Evolutionary conservation across 1,140 invertebrate genomes (phyloP), one percentile per base, ranked within the genome.

Genomic region (Hylaeus anthracinus): DNA sequence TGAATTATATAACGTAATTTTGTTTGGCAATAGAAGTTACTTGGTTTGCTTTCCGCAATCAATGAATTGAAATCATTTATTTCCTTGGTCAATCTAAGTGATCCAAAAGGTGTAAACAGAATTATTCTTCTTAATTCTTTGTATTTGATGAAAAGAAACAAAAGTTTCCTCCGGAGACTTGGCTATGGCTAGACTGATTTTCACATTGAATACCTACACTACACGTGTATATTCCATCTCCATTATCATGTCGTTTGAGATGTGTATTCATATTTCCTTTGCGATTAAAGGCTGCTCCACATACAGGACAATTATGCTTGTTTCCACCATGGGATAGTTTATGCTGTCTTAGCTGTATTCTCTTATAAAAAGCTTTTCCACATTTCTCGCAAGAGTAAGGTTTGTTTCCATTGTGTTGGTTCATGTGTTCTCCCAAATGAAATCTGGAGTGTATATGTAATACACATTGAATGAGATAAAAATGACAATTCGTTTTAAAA

Each of bases 341-440:
- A 70, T 93, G 92, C 61, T 93, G 92, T 53, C 92, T 83, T 60
- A 93, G 81, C 81, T 92, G 92, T 64, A 91, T 90, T 67, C 91
- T 88, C 79, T 91, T 92, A n/a, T 88, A 90, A 82, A 94, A 94
- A 5, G 90, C 83, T 82, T 94, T 94, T 0, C 87, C 90, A 75
- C 94, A 94, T 45, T 92, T 85, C 53, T 93, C 89, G 74, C 94
- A 94, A 43, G 83, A 77, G 65, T 93, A 93, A 1, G 94, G 93
- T 75, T 89, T 92, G 53, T 91, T 90, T 5, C 89, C 94, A 63
- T 89, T 89, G 56, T 94, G 94, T 69, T 88, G 85, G 66, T 92
- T 92, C 83, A 90, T 88, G 58, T 93, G 92, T 67, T 93, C 92
- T 12, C 73, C 72, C n/a, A 93, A 83, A 84, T 92, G 92, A 86